A percentile compares a stretch with the other conserved stretches of the same genome.
These are phyloP conservation scores for Pseudorhombus dupliciocellatus DNA, from an alignment of 2,113 vertebrate genomes.

Conservation along the genomic window DNA sequence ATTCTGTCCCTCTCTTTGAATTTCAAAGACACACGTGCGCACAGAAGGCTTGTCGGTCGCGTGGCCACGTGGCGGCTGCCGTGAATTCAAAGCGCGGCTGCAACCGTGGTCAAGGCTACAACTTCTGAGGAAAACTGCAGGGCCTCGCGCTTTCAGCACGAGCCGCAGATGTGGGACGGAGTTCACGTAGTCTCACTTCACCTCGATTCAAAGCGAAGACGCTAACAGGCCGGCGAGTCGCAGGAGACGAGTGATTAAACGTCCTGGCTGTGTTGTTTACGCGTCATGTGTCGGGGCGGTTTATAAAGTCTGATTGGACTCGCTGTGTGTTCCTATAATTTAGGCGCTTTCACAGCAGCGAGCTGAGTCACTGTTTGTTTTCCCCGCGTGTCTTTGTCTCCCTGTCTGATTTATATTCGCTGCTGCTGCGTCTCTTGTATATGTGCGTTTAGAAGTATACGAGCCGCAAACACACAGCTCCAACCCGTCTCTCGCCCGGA, in stretches of 20 bases:
- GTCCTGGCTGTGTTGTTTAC: conserved; percentile 1
- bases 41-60: not conserved
- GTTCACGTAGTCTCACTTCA: conserved; percentile 7
- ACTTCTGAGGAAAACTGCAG: conserved; percentile 11
- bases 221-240: not conserved
- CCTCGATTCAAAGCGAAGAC: conserved; percentile 16
- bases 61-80: conserved; percentile 6
- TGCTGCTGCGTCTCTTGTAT: not conserved
- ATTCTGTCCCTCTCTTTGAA: not conserved
- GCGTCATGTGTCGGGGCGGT: not conserved
- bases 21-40: not conserved
- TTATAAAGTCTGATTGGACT: conserved; percentile 1
- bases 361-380: conserved; percentile 13
- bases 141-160: not conserved
- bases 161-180: not conserved
- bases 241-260: not conserved
- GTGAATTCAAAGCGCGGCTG: conserved; percentile 34
- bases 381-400: conserved; percentile 13
- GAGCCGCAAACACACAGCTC: conserved; percentile 24
- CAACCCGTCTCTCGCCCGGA: conserved; percentile 39
- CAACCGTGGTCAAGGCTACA: not conserved
- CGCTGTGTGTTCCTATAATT: conserved; percentile 22
- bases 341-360: conserved; percentile 17
- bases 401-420: conserved; percentile 7
- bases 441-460: conserved; percentile 12